phyloP scores from a whole-genome alignment of 2,113 vertebrate genomes.

The Neolamprologus variostigma region DNA sequence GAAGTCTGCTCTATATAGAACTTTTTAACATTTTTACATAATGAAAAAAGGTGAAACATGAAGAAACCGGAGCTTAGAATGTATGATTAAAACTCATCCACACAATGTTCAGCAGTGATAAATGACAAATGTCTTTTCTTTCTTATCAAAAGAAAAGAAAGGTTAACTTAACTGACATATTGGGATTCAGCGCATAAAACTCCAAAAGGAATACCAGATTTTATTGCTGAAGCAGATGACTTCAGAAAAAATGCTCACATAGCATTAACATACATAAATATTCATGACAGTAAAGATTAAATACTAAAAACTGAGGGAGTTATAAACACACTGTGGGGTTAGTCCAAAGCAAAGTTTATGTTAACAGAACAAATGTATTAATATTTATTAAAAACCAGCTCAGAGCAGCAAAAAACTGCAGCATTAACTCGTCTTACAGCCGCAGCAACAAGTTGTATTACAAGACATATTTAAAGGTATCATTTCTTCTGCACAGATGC shows the following conservation, averaged over 20 bases:
- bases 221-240: not conserved
- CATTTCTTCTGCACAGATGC: not conserved
- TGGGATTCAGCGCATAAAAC: not conserved
- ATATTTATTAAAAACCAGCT: not conserved
- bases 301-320: not conserved
- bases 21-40: not conserved
- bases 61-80: not conserved
- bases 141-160: not conserved
- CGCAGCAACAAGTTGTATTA: accelerated
- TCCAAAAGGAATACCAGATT: not conserved
- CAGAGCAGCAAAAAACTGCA: not conserved
- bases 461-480: not conserved
- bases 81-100: not conserved
- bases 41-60: not conserved
- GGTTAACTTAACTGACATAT: not conserved
- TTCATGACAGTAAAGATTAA: not conserved
- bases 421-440: not conserved
- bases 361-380: not conserved
- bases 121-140: not conserved
- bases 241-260: not conserved
- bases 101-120: not conserved
- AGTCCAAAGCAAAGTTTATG: not conserved
- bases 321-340: not conserved
- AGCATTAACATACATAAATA: not conserved
- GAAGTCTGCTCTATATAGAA: not conserved